Evolutionary conservation across 2,797 vertebrate genomes (phyloP), one percentile per base, ranked within the genome.

Genomic region (Eupleurogrammus muticus): DNA sequence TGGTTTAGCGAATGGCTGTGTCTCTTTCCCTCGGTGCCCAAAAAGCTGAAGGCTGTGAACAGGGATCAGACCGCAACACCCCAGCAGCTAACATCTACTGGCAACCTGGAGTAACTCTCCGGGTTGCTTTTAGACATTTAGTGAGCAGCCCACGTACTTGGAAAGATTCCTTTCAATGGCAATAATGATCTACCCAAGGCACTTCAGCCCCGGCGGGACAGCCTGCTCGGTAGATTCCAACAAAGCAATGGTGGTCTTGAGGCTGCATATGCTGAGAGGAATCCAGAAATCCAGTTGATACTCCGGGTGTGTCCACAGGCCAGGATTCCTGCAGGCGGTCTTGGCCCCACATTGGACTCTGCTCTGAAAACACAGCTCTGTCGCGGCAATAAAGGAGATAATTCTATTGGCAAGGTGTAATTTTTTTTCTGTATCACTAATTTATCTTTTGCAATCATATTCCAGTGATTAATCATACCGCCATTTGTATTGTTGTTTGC

Each of bases 1-100:
- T 59, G 50, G n/a, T 52, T 65, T 24, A 47, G 35, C 0, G 16
- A 38, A 57, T 19, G 42, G 49, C 74, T 71, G 66, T 10, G 34
- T 14, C 8, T 52, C 17, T 60, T 59, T 23, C 49, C 0, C 54
- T 47, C 14, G 49, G 6, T 17, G 40, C 14, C 34, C 44, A 60
- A 51, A 61, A 58, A 53, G 47, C 42, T 21, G 21, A 54, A 35
- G 17, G 16, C 63, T 65, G 13, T 70, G 20, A 34, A 24, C 63
- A 53, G 44, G 60, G 20, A 49, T 56, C 0, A 0, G 40, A 66
- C 60, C 46, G n/a, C 57, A 53, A 42, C 10, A 6, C 13, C 19
- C 32, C 47, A 36, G 35, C 28, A 50, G 38, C 38, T 42, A 42
- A 49, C 44, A 34, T 50, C 16, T 19, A 13, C 49, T 40, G 56